phyloP scores from a whole-genome alignment of 2,888 invertebrate genomes.

The Hirtodrosophila trivittata region DNA sequence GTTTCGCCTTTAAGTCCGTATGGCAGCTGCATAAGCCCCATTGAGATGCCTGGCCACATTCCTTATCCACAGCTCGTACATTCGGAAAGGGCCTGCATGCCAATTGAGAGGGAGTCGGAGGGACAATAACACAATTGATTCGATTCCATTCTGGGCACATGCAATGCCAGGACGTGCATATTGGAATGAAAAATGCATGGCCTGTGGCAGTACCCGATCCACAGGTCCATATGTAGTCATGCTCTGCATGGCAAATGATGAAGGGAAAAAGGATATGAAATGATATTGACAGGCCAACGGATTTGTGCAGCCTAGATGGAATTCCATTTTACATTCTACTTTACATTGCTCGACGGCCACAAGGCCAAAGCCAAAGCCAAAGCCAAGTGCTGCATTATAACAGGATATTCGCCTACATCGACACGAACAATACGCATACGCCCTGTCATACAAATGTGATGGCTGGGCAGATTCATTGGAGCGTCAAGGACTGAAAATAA shows the following conservation, averaged over 20 bases:
- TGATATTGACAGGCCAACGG: slow-evolving; percentile 61
- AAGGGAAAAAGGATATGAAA: slow-evolving; percentile 41
- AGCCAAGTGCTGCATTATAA: slow-evolving; percentile 27
- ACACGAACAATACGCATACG: slow-evolving; percentile 26
- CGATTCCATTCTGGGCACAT: slow-evolving; percentile 28
- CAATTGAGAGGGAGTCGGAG: no score
- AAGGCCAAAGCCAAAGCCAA: slow-evolving; percentile 43
- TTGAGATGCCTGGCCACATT: no score
- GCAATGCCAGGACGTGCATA: slow-evolving; percentile 32
- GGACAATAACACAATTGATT: slow-evolving; percentile 12
- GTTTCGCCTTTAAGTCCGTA: slow-evolving; percentile 15
- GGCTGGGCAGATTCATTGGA: slow-evolving; percentile 8
- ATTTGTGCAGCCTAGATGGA: slow-evolving; percentile 31
- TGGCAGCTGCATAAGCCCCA: slow-evolving; percentile 10
- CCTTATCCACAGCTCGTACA: no score
- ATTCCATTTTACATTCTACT: slow-evolving; percentile 20
- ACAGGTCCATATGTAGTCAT: no score
- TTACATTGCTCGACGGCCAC: slow-evolving; percentile 40
- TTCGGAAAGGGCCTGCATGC: no score
- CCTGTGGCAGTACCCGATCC: slow-evolving; percentile 36
- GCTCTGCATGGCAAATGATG: slow-evolving; percentile 30
- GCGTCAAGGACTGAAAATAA: slow-evolving; percentile 15
- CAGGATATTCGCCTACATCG: background rate
- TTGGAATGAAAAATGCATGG: slow-evolving; percentile 59
- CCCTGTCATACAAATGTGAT: background rate